phyloP scores from a whole-genome alignment of 1,140 invertebrate genomes.

The Cecropterus lyciades region DNA sequence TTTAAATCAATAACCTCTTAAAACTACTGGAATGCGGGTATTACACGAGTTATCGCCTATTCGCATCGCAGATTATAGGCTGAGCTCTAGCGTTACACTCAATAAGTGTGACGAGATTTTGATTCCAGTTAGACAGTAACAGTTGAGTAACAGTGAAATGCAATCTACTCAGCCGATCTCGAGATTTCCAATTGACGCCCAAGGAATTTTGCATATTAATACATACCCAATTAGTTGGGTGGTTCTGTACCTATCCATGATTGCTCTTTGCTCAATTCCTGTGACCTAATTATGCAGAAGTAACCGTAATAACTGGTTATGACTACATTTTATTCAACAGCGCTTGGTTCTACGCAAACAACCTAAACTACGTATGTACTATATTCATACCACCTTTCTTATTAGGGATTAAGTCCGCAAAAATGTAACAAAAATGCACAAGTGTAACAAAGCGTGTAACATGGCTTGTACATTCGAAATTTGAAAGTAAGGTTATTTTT shows the following conservation, averaged over 20 bases:
- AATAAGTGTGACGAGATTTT: conserved; percentile 52
- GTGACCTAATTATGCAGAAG: conserved; percentile 4
- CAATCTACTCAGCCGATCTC: conserved; percentile 34
- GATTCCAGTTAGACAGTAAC: conserved; percentile 32
- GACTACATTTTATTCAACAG: background rate
- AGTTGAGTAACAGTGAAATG: conserved; percentile 41
- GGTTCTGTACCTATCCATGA: conserved; percentile 4
- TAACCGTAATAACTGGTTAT: background rate
- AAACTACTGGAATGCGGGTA: conserved; percentile 19
- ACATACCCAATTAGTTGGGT: conserved; percentile 12
- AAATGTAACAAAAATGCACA: too few relatives aligned
- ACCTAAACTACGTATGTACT: too few relatives aligned
- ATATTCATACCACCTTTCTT: too few relatives aligned
- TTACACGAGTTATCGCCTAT: conserved; percentile 32
- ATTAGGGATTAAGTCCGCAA: too few relatives aligned
- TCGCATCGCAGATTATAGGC: conserved; percentile 31
- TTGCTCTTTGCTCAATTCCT: conserved; percentile 9
- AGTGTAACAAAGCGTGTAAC: too few relatives aligned
- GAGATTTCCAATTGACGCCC: conserved; percentile 41
- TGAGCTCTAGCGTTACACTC: conserved; percentile 42
- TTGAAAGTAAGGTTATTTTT: too few relatives aligned
- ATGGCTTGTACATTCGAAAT: too few relatives aligned
- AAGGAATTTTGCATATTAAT: conserved; percentile 24
- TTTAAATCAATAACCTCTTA: background rate
- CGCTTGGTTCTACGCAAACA: background rate